Percentiles rank a stretch among this genome's conserved stretches.
phyloP scores from a whole-genome alignment of 1,140 invertebrate species.

The Drosophila subpulchrella region DNA sequence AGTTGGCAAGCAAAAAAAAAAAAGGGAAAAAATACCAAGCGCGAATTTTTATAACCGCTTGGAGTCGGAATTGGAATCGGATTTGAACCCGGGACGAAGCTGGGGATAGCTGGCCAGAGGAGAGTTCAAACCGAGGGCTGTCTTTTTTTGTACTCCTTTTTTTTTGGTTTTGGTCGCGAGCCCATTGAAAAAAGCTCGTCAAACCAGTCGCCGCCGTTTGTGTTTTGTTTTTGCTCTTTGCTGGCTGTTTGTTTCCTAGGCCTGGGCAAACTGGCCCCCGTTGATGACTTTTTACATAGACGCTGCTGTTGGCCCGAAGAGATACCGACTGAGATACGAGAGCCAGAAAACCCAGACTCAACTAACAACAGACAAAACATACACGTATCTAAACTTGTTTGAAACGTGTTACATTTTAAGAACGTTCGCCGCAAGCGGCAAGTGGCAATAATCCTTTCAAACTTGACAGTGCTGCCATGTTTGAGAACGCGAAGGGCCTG shows the following conservation, averaged over 20 bases:
- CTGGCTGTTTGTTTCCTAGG: conserved; percentile 52
- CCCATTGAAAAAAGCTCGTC: conserved; percentile 76
- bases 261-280: conserved; percentile 68
- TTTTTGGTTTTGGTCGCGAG: conserved; percentile 46
- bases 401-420: conserved; percentile 82
- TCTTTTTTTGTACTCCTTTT: conserved; percentile 17
- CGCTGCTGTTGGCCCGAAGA: conserved; percentile 44
- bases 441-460: conserved; percentile 81
- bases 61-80: conserved; percentile 18
- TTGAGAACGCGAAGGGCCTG: conserved; percentile 37
- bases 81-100: conserved; percentile 37
- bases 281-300: conserved; percentile 81
- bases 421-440: conserved; percentile 79
- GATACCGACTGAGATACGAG: conserved; percentile 42
- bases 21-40: conserved; percentile 12
- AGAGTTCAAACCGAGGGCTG: conserved; percentile 66
- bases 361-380: conserved; percentile 45
- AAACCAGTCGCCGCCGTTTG: conserved; percentile 67
- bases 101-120: conserved; percentile 34
- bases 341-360: conserved; percentile 30
- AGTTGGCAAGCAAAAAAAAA: conserved; percentile 7
- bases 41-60: conserved; percentile 72
- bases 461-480: conserved; percentile 77
- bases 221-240: conserved; percentile 55
- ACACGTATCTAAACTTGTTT: conserved; percentile 82